Percentiles rank a stretch among this genome's conserved stretches.
phyloP scores from a whole-genome alignment of 2,113 vertebrate species.

The Sphaerodactylus townsendi region DNA sequence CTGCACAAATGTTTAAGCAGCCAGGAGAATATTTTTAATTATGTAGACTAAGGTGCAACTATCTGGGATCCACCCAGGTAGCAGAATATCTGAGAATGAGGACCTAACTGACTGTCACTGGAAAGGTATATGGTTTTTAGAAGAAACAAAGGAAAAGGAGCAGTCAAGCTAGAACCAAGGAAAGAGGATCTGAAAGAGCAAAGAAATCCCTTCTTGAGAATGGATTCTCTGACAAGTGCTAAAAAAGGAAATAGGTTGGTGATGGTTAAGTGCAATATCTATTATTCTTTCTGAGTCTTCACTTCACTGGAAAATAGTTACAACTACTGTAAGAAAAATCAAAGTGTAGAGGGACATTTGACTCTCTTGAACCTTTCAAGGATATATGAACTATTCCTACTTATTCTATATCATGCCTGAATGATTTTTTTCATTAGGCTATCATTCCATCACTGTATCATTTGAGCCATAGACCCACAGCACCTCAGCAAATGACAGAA shows the following conservation, averaged over 20 bases:
- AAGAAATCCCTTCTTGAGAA: background rate
- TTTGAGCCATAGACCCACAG: too few species aligned
- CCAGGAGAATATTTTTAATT: background rate
- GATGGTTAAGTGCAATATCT: too few species aligned
- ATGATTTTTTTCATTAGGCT: background rate
- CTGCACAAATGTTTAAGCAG: background rate
- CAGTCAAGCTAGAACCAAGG: background rate
- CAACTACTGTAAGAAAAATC: background rate
- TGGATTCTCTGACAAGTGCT: too few species aligned
- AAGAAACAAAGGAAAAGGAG: too few species aligned
- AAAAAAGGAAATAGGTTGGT: too few species aligned
- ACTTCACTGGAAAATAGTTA: background rate
- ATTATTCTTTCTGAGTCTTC: background rate
- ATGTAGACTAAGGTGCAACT: background rate
- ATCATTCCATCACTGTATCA: too few species aligned
- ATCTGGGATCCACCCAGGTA: background rate
- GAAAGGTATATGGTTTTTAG: background rate
- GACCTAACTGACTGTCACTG: background rate
- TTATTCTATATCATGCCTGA: background rate
- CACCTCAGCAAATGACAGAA: too few species aligned
- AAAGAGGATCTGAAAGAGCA: too few species aligned
- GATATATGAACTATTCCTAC: too few species aligned
- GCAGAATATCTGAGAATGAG: background rate
- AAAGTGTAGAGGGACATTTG: background rate
- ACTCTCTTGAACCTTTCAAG: background rate